Conservation (phyloP, 2,797 vertebrate genomes). For the Peromyscus attwateri region DNA sequence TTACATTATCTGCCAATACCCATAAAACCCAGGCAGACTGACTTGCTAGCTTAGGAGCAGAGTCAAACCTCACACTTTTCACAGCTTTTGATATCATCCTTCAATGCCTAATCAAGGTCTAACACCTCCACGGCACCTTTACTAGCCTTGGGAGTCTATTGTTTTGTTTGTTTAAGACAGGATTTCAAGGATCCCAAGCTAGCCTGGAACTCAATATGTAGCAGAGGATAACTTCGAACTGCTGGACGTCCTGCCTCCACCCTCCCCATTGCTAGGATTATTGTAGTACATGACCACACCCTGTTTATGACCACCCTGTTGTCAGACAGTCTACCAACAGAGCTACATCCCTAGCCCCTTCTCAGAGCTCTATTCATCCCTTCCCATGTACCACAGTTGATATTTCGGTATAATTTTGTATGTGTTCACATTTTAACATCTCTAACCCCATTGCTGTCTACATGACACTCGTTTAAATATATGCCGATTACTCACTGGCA, state of each 20-base stretch:
- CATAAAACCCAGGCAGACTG: neutral
- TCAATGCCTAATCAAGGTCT: constrained; percentile 8
- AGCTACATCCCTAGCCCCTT: neutral
- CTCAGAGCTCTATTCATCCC: neutral
- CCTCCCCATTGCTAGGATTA: neutral
- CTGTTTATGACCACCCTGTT: neutral
- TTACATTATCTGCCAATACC: constrained; percentile 4
- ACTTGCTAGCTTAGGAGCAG: constrained; percentile 10
- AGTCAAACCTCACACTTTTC: neutral
- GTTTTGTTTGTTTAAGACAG: neutral
- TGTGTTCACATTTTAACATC: constrained; percentile 16
- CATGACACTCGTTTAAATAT: neutral
- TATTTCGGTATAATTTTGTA: constrained; percentile 13
- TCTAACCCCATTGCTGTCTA: neutral
- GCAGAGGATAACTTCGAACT: neutral
- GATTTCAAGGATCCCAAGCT: neutral
- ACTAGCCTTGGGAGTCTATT: neutral
- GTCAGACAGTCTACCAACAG: neutral
- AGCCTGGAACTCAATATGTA: neutral
- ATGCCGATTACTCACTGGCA: neutral
- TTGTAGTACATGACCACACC: no score
- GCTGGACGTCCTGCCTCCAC: neutral
- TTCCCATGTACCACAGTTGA: neutral
- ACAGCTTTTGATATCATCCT: neutral
- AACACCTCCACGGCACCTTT: neutral